A percentile compares a stretch with the other conserved stretches of the same genome.
phyloP scores from a whole-genome alignment of 2,888 invertebrate species.

The Syritta pipiens region DNA sequence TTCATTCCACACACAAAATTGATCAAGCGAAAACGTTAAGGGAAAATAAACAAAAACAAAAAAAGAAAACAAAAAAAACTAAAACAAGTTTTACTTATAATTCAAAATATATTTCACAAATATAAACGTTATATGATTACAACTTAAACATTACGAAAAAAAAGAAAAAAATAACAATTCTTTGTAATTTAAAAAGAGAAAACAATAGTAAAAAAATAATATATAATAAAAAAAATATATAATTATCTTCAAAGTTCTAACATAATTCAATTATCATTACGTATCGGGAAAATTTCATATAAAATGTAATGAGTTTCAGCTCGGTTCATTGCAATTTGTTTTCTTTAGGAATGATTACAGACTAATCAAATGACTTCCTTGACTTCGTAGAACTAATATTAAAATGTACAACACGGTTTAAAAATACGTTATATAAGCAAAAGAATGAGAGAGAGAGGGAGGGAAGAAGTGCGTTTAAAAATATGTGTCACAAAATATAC shows the following conservation, averaged over 20 bases:
- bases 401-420: conserved; percentile 41
- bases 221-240: conserved; percentile 17
- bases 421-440: conserved; percentile 8
- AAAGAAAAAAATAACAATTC: conserved; percentile 52
- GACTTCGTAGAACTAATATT: conserved; percentile 8
- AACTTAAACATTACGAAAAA: conserved; percentile 37
- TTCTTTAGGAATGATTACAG: conserved; percentile 52
- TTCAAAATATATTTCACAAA: conserved; percentile 51
- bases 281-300: conserved; percentile 39
- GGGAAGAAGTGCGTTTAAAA: conserved; percentile 26
- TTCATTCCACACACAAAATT: no score
- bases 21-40: no score
- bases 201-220: conserved; percentile 46
- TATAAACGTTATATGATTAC: conserved; percentile 32
- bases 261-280: conserved; percentile 40
- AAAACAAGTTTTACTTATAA: conserved; percentile 24
- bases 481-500: conserved; percentile 47
- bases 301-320: conserved; percentile 44
- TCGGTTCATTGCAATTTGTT: conserved; percentile 41
- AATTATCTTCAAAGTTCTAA: conserved; percentile 13
- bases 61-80: conserved; percentile 28
- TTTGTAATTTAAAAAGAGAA: conserved; percentile 42
- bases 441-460: conserved; percentile 32
- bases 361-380: conserved; percentile 34
- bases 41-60: conserved; percentile 1